Evolutionary conservation across 2,113 vertebrate genomes (phyloP), one percentile per base, ranked within the genome.

Genomic region (Rhinichthys klamathensis): DNA sequence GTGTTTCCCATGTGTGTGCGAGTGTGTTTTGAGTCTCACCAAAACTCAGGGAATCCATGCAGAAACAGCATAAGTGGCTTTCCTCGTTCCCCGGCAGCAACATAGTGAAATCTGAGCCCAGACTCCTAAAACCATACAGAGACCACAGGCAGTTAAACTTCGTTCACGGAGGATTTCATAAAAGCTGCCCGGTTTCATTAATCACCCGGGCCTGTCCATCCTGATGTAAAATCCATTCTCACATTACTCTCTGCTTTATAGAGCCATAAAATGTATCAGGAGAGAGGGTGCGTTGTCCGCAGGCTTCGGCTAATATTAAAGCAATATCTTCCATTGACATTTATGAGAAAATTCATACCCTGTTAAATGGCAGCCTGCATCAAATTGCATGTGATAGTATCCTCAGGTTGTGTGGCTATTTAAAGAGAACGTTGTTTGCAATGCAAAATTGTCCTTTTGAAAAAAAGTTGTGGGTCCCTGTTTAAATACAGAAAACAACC

Each of bases 11-110:
- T 32, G 38, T 75, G 67, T 41, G 30, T 30, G 49, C 5, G 49
- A 56, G 25, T 46, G 54, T 73, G 6, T 74, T 56, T 84, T 23
- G 8, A 54, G 35, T 58, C 95, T 96, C 97, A 99, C 97, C 98
- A 99, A 96, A 99, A 99, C 91, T 99, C 98, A 56, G 98, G 98
- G 92, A 99, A 99, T 89, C 97, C 98, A 44, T 99, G 98, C 83
- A 99, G 92, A 84, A 99, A 95, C 83, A 99, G 89, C 97, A 99
- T 97, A 82, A 99, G 96, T 2, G 98, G 98, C 93, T 98, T 99
- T 65, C 98, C 98, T 91, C 98, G 93, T 90, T 98, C 98, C 86
- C 97, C 98, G 2, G 97, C 96, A 87, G 97, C 98, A 44, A 99
- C 97, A 92, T 99, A 99, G 91, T 99, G 98, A 91, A 99, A 99